A percentile compares a stretch with the other conserved stretches of the same genome.
Conservation (phyloP, 2,888 invertebrate genomes). For the Epistrophe grossulariae region DNA sequence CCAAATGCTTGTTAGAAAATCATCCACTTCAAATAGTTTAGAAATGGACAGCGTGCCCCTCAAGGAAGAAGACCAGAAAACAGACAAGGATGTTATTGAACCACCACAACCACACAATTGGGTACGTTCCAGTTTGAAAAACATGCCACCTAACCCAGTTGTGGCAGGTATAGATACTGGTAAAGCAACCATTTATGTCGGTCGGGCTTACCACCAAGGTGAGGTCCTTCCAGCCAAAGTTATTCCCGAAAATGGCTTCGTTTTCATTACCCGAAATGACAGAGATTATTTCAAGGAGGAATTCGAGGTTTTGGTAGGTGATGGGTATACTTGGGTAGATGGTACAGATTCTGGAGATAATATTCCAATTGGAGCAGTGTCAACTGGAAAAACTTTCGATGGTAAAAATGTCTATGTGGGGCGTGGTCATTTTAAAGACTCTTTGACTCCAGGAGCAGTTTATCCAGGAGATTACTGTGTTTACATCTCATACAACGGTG, state of each 20-base stretch:
- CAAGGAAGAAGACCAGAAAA: too few relatives aligned
- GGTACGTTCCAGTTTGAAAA: constrained; percentile 80
- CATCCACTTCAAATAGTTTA: too few relatives aligned
- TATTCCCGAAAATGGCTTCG: constrained; percentile 84
- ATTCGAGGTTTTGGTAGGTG: constrained; percentile 85
- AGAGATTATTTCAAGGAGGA: constrained; percentile 85
- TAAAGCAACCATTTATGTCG: constrained; percentile 82
- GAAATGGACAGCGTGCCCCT: too few relatives aligned
- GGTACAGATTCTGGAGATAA: constrained; percentile 78
- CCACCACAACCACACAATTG: constrained; percentile 70
- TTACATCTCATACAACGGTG: constrained; percentile 83
- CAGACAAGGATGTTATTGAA: too few relatives aligned
- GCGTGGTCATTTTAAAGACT: constrained; percentile 85
- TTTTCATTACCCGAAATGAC: constrained; percentile 85
- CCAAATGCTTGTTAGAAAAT: too few relatives aligned
- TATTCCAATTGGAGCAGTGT: constrained; percentile 85
- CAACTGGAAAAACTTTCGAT: constrained; percentile 80
- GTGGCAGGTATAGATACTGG: constrained; percentile 83
- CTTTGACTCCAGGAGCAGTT: constrained; percentile 86
- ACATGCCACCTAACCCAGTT: constrained; percentile 82
- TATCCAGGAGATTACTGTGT: constrained; percentile 84
- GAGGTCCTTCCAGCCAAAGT: constrained; percentile 87
- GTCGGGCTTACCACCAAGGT: constrained; percentile 85
- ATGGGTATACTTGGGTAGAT: constrained; percentile 85
- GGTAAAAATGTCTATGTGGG: constrained; percentile 86